Evolutionary conservation across 2,797 vertebrate genomes (phyloP).

Genomic region (Coilia nasus): DNA sequence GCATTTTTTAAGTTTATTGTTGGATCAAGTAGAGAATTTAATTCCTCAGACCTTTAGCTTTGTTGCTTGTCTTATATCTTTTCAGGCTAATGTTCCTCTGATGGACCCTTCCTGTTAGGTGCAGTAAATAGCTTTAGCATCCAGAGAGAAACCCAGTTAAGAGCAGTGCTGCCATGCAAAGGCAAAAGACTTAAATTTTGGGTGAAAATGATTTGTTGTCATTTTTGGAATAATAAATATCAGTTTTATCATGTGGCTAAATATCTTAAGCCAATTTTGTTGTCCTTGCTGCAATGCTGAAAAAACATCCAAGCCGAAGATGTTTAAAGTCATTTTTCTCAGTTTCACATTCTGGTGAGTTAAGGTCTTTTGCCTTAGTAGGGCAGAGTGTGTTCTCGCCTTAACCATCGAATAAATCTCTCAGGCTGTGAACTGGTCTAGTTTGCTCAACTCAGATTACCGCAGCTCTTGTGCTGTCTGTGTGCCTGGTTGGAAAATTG

Average conservation of each 20-base stretch:
- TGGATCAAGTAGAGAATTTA: neutral
- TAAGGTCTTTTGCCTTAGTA: no score
- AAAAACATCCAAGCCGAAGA: no score
- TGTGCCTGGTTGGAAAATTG: slow-evolving; percentile 46
- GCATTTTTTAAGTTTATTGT: neutral
- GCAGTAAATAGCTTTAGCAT: slow-evolving; percentile 46
- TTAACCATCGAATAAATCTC: slow-evolving; percentile 46
- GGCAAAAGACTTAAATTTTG: no score
- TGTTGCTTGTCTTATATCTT: slow-evolving; percentile 36
- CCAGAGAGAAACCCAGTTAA: slow-evolving; percentile 38
- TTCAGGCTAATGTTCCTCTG: slow-evolving; percentile 26
- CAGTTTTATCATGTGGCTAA: no score
- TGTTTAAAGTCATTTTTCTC: no score
- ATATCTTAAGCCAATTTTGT: no score
- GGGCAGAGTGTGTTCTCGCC: slow-evolving; percentile 20
- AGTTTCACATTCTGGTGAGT: no score
- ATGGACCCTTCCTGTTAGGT: slow-evolving; percentile 32
- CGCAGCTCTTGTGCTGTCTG: slow-evolving; percentile 34
- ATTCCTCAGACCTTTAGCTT: neutral
- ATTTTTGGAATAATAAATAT: no score
- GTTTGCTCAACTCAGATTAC: slow-evolving; percentile 43
- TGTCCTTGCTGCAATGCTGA: no score
- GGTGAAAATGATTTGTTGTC: no score
- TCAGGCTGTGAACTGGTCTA: slow-evolving; percentile 48
- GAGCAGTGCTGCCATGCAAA: neutral